phyloP scores from a whole-genome alignment of 2,888 invertebrate genomes.

The Barypeithes pellucidus region DNA sequence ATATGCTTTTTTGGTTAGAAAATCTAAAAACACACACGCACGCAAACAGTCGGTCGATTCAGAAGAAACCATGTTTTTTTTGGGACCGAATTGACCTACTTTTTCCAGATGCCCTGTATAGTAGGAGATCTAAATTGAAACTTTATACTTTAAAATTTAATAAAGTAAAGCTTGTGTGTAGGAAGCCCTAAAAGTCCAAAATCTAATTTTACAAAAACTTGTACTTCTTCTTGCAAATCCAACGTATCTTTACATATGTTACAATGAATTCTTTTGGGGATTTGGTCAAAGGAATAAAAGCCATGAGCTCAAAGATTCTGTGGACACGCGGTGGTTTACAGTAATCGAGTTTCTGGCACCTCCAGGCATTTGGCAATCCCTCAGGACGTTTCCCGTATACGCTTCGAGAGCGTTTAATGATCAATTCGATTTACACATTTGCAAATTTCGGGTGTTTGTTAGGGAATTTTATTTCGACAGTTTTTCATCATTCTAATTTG shows the following conservation, averaged over 20 bases:
- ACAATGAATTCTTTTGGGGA: slow-evolving; percentile 45
- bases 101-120: no score
- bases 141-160: no score
- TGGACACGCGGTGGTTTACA: slow-evolving; percentile 64
- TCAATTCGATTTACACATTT: slow-evolving; percentile 52
- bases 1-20: no score
- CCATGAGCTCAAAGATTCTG: slow-evolving; percentile 65
- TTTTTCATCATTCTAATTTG: no score
- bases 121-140: no score
- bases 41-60: no score
- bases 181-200: no score
- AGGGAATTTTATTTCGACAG: background rate
- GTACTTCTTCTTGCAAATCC: slow-evolving; percentile 25
- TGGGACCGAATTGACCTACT: no score
- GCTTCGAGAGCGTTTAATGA: slow-evolving; percentile 52
- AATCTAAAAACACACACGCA: no score
- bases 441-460: slow-evolving; percentile 35
- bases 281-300: slow-evolving; percentile 49
- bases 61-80: no score
- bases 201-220: background rate
- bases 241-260: slow-evolving; percentile 38
- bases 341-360: slow-evolving; percentile 54
- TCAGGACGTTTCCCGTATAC: slow-evolving; percentile 41
- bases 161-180: no score
- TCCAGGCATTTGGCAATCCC: slow-evolving; percentile 41